A percentile compares a stretch with the other conserved stretches of the same genome.
These are phyloP conservation scores for Euura lappo DNA, from an alignment of 1,140 invertebrate genomes.

Conservation along the genomic window DNA sequence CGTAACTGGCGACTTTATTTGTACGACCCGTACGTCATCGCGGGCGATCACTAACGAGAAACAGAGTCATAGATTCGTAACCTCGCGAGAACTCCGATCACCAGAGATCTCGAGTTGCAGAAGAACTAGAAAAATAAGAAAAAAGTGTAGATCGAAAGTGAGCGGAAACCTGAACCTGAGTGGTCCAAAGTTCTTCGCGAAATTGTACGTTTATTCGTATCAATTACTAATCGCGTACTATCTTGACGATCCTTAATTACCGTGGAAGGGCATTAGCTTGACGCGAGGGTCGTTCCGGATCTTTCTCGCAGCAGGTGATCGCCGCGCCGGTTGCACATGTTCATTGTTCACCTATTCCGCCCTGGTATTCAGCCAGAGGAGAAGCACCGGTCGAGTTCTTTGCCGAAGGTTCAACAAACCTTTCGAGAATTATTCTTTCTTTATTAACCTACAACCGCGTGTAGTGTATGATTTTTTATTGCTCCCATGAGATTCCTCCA, in stretches of 20 bases:
- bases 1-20: slow-evolving; percentile 47
- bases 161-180: not conserved
- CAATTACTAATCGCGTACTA: slow-evolving; percentile 5
- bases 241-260: slow-evolving; percentile 7
- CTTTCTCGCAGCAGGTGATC: slow-evolving; percentile 3
- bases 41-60: slow-evolving; percentile 49
- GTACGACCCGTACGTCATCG: slow-evolving; percentile 49
- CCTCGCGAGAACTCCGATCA: too few relatives aligned
- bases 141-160: not conserved
- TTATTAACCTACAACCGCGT: not conserved
- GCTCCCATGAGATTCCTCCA: too few relatives aligned
- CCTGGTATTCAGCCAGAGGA: not conserved
- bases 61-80: slow-evolving; percentile 1
- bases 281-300: not conserved
- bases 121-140: not conserved
- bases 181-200: not conserved
- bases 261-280: not conserved
- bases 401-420: not conserved
- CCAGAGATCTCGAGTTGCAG: not conserved
- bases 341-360: not conserved
- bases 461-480: not conserved
- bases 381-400: not conserved
- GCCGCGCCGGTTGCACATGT: not conserved
- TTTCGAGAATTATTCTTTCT: not conserved
- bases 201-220: slow-evolving; percentile 4